These are phyloP conservation scores for Acrossocheilus wenchowensis DNA, from an alignment of 2,797 vertebrate species.

Conservation along the genomic window DNA sequence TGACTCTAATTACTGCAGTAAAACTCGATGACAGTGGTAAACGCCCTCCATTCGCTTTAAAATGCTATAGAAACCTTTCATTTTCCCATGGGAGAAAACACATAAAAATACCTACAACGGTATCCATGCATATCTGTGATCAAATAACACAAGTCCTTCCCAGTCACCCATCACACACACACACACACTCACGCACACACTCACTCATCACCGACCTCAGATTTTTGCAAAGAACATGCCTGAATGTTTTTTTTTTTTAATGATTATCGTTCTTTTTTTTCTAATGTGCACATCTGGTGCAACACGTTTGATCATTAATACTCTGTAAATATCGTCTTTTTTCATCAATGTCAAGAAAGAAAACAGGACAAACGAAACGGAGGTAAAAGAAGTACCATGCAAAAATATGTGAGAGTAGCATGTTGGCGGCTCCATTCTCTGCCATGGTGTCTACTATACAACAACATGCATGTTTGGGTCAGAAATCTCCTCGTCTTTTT, in stretches of 20 bases:
- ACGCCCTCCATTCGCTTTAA: constrained; percentile 3
- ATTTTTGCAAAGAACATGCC: constrained; percentile 79
- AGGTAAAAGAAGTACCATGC: constrained; percentile 74
- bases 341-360: constrained; percentile 57
- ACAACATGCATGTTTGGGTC: constrained; percentile 77
- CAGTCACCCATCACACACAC: constrained; percentile 15
- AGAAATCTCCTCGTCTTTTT: constrained; percentile 45
- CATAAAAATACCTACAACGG: constrained; percentile 82
- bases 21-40: constrained; percentile 43
- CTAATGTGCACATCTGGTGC: constrained; percentile 61
- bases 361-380: constrained; percentile 60
- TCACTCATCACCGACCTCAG: constrained; percentile 48
- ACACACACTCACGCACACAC: background rate
- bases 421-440: constrained; percentile 58
- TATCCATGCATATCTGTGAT: constrained; percentile 85
- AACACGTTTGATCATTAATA: constrained; percentile 54
- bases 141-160: constrained; percentile 66
- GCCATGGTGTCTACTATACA: constrained; percentile 74
- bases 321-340: constrained; percentile 59
- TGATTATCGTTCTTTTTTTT: constrained; percentile 58
- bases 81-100: constrained; percentile 72
- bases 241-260: constrained; percentile 63
- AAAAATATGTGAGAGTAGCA: constrained; percentile 66
- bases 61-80: constrained; percentile 41
- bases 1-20: constrained; percentile 34